Base-by-base conservation (phyloP, 2,113 vertebrate species). In the Regulus satrapa region DNA sequence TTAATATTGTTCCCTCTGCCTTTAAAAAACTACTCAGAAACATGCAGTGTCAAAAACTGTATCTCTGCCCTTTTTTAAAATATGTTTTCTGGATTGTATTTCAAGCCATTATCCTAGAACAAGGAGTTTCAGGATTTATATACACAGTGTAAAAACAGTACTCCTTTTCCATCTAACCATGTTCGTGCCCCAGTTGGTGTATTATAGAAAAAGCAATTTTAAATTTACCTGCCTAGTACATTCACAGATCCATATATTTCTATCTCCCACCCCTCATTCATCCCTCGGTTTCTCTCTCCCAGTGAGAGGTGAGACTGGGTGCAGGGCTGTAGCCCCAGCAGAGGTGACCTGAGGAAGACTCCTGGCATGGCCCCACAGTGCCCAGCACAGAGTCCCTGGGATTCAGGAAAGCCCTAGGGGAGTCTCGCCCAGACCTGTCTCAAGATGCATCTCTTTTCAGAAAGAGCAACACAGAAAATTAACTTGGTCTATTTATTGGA, bases 341-440 rank as follows among this genome's bases (percentile, higher is more conserved):
- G 9, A 10, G 45, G 11, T 8, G 4, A 46, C 51, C 43, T 55
- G 17, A 85, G n/a, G 4, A 8, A 29, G 28, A 34, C 7, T 3
- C 1, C 34, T 34, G 83, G 10, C 45, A 31, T 3, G 52, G 28
- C 14, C 34, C 26, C 46, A 18, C 4, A 2, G 32, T 8, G 52
- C 17, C 61, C 73, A 61, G 26, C 6, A 12, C 4, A 2, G 38
- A 36, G 6, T 12, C 40, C n/a, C 31, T 4, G 1, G 17, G 3
- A 8, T 1, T 0, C 32, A 17, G 4, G 10, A 23, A 66, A 69
- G 31, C 6, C 19, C 13, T 43, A 11, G 10, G 6, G 9, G 40
- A 45, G 20, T 36, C 28, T 38, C 58, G 55, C 49, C 24, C 15
- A 43, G 11, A 18, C 14, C 34, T 67, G 3, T 5, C 58, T 76